Percentiles rank a stretch among this genome's conserved stretches.
phyloP scores from a whole-genome alignment of 2,888 invertebrate species.

The Drosophila mimetica region DNA sequence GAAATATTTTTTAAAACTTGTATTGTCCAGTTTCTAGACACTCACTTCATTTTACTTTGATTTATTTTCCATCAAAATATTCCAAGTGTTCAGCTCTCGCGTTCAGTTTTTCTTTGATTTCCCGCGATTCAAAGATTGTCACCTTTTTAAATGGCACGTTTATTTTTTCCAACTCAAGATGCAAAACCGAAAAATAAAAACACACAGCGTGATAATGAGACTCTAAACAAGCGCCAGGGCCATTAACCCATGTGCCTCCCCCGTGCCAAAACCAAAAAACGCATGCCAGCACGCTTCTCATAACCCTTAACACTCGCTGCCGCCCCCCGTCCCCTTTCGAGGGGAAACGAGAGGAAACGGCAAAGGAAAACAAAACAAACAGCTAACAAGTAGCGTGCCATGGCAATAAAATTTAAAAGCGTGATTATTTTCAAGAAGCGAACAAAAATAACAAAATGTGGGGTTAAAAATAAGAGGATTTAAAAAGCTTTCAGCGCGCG shows the following conservation, averaged over 20 bases:
- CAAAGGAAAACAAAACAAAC: conserved; percentile 25
- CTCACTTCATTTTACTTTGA: too few relatives aligned
- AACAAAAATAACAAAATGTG: conserved; percentile 9
- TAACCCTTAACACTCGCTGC: conserved; percentile 32
- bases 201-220: conserved; percentile 69
- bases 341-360: too few relatives aligned
- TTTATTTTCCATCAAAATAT: too few relatives aligned
- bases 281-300: conserved; percentile 42
- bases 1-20: too few relatives aligned
- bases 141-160: conserved; percentile 10
- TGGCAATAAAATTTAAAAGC: conserved; percentile 73
- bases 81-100: too few relatives aligned
- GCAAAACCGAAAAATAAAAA: conserved; percentile 30
- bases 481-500: conserved; percentile 18
- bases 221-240: conserved; percentile 60
- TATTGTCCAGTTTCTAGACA: too few relatives aligned
- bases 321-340: too few relatives aligned
- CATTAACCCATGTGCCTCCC: conserved; percentile 32
- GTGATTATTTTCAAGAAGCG: conserved; percentile 64
- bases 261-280: conserved; percentile 13
- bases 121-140: conserved; percentile 20
- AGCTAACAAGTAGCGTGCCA: conserved; percentile 54
- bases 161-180: conserved; percentile 1
- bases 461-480: conserved; percentile 6
- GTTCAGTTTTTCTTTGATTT: background rate